Conservation (phyloP, 1,140 invertebrate species). For the Drosophila bocqueti region DNA sequence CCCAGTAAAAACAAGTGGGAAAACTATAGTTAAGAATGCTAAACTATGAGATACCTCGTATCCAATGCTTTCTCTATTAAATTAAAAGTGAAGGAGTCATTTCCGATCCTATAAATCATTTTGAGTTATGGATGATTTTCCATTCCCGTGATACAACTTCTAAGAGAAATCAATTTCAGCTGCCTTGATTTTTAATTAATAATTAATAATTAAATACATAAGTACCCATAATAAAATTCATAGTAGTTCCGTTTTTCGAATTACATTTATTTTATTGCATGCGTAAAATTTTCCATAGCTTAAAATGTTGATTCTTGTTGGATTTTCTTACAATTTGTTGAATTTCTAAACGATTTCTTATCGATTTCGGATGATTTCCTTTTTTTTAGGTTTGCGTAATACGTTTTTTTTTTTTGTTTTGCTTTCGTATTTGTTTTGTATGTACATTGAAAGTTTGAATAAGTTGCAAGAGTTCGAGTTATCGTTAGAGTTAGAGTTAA, state of each 20-base stretch:
- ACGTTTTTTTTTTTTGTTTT: slow-evolving; percentile 7
- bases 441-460: slow-evolving; percentile 81
- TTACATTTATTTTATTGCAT: slow-evolving; percentile 82
- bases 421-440: slow-evolving; percentile 20
- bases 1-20: neutral
- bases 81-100: neutral
- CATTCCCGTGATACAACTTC: too few species aligned
- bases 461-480: slow-evolving; percentile 75
- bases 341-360: slow-evolving; percentile 40
- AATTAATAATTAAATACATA: too few species aligned
- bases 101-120: too few species aligned
- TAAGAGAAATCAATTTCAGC: too few species aligned
- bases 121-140: too few species aligned
- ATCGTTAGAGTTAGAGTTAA: slow-evolving; percentile 58
- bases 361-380: slow-evolving; percentile 22
- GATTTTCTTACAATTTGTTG: slow-evolving; percentile 59
- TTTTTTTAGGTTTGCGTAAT: slow-evolving; percentile 47
- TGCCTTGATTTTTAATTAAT: neutral
- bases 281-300: slow-evolving; percentile 80
- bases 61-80: neutral
- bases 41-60: neutral
- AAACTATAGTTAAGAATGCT: too few species aligned
- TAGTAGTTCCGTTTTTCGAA: slow-evolving; percentile 45
- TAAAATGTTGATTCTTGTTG: slow-evolving; percentile 75
- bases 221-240: neutral